phyloP scores from a whole-genome alignment of 1,140 invertebrate species.

The Heliconius nattereri region DNA sequence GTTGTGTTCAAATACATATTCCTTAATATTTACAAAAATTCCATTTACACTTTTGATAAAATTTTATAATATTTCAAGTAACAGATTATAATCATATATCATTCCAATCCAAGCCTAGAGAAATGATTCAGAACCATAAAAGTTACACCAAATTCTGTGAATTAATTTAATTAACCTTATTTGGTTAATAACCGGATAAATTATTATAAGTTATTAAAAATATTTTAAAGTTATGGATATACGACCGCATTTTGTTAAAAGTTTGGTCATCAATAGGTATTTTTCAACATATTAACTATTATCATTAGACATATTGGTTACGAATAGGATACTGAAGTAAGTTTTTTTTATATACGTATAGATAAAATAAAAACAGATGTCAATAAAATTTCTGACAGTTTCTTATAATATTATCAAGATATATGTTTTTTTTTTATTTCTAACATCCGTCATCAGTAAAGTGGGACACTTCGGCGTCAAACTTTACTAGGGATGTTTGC shows the following conservation, averaged over 20 bases:
- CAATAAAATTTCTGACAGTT: too few relatives aligned
- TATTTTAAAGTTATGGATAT: slow-evolving; percentile 15
- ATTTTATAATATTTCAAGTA: too few relatives aligned
- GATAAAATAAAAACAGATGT: not conserved
- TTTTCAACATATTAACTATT: slow-evolving; percentile 21
- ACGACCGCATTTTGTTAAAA: not conserved
- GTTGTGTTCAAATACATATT: too few relatives aligned
- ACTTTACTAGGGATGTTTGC: too few relatives aligned
- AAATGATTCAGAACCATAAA: slow-evolving; percentile 2
- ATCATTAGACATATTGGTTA: not conserved
- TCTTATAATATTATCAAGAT: not conserved
- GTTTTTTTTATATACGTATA: not conserved
- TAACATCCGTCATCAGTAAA: not conserved
- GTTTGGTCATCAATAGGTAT: slow-evolving; percentile 5
- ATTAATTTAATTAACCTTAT: slow-evolving; percentile 23
- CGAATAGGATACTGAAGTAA: not conserved
- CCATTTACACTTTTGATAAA: too few relatives aligned
- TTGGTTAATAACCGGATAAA: slow-evolving; percentile 29
- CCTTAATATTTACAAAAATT: too few relatives aligned
- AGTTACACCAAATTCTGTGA: not conserved
- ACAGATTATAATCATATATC: too few relatives aligned
- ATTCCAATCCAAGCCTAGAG: slow-evolving; percentile 2
- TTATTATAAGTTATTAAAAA: slow-evolving; percentile 42
- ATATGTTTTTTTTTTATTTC: not conserved
- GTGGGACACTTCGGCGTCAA: too few relatives aligned